Evolutionary conservation across 2,888 invertebrate species (phyloP), one percentile per base, ranked within the genome.

Genomic region (Saturnia pavonia): DNA sequence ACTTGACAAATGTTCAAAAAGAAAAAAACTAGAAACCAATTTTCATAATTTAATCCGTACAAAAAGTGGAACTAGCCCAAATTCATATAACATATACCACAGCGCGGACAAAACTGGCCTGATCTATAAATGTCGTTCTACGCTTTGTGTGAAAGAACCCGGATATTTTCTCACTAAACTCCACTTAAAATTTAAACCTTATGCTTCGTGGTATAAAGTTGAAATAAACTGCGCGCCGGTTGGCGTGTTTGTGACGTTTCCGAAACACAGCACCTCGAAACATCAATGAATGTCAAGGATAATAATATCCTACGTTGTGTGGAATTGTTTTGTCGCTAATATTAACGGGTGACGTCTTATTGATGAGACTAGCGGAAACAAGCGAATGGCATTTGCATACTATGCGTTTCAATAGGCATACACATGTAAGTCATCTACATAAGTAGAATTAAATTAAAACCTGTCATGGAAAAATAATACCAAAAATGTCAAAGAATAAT

Each of bases 241-340:
- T 43, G 25, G 74, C 71, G 72, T 72, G 74, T 74, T n/a, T 83
- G 73, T 51, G 74, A 34, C 73, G 71, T 74, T 84, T 72, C 68
- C 72, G 66, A 74, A 72, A 71, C 74, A 72, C 45, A 71, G 45
- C 69, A 42, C 27, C 70, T 67, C 65, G 72, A 71, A 27, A 68
- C 77, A 74, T 80, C 77, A 79, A 82, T 86, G 86, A 89, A 89
- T 90, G 90, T 88, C 89, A 89, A 90, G 89, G 86, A 84, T 84
- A 85, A 60, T 51, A 22, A 79, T 70, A 79, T 75, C 79, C 80
- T 78, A 82, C 77, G 74, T 72, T 73, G 70, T 72, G 78, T 73
- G 74, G 77, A 75, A 72, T 73, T 77, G 74, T 60, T 60, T 60
- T 60, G 73, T 73, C 72, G 71, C 72, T 73, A 72, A 74, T 71